A percentile compares a stretch with the other conserved stretches of the same genome.
These are phyloP conservation scores for Scaptodrosophila latifasciaeformis DNA, from an alignment of 2,888 invertebrate species.

Conservation along the genomic window DNA sequence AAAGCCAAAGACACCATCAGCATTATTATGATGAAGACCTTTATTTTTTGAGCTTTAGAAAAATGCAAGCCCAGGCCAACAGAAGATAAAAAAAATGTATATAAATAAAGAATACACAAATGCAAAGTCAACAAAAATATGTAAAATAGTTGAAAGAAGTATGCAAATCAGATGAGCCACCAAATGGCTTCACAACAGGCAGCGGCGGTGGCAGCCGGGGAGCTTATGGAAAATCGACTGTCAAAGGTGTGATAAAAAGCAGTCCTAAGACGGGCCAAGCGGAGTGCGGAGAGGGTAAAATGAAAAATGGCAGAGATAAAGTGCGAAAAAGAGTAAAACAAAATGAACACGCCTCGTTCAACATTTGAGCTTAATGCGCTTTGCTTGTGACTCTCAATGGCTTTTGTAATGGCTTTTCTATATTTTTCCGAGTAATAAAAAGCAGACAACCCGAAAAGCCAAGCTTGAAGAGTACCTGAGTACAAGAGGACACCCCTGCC, in stretches of 20 bases:
- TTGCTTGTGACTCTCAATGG: slow-evolving; percentile 28
- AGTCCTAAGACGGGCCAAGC: background rate
- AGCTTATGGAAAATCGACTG: too few species aligned
- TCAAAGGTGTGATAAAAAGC: background rate
- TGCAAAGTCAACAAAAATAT: slow-evolving; percentile 19
- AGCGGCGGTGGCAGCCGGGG: slow-evolving; percentile 9
- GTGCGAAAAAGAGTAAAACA: slow-evolving; percentile 42
- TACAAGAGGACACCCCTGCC: background rate
- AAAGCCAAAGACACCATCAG: too few species aligned
- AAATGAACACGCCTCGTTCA: too few species aligned
- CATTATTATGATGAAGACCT: too few species aligned
- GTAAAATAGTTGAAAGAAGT: slow-evolving; percentile 59
- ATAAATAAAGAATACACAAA: slow-evolving; percentile 3
- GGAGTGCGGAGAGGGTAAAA: too few species aligned
- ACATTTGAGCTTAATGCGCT: slow-evolving; percentile 61
- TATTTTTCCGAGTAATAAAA: slow-evolving; percentile 17
- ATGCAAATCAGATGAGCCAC: slow-evolving; percentile 51
- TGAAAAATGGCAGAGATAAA: background rate
- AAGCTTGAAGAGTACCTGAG: too few species aligned
- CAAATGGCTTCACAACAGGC: slow-evolving; percentile 24
- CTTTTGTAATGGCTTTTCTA: background rate
- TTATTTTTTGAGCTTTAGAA: slow-evolving; percentile 41
- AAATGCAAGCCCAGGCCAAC: slow-evolving; percentile 26
- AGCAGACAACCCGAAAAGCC: slow-evolving; percentile 24
- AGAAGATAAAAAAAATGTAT: slow-evolving; percentile 7